Base-by-base conservation (phyloP, 92 coral and sea anemone species). In the Blastomussa wellsi region DNA sequence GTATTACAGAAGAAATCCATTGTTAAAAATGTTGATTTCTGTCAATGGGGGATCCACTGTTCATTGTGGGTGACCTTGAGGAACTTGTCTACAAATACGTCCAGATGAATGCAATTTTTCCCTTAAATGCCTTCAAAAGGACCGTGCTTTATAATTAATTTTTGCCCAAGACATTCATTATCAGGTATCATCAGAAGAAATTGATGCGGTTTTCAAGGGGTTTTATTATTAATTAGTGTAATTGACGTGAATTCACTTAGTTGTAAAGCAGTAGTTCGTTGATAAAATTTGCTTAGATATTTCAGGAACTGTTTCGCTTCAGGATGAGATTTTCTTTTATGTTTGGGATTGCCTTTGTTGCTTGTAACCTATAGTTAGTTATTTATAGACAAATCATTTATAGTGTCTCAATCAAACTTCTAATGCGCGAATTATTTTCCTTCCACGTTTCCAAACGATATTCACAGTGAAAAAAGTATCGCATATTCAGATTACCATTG, bases 81-180 rank as follows among this genome's bases (percentile, higher is more conserved):
- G 83, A 33, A 62, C 12, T 9, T 20, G 22, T 36, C 64, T 20
- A 15, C 48, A 5, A 33, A 24, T 26, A 55, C 62, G 15, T 57
- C 28, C 83, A 79, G 82, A 53, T 79, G 83, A 33, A 31, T 31
- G 37, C 26, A 1, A 49, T 32, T 8, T 13, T 28, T 32, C 26
- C 19, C 33, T 35, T 59, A 29, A 59, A 59, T 57, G 57, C 57
- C 59, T 20, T 36, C 47, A 57, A 57, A 77, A 77, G 28, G 47
- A 31, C 49, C 47, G 29, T 53, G 48, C 35, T 53, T 53, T 77
- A 33, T 77, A 35, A 55, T 77, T 35, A 36, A 53, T 77, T 55
- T 77, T 77, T 55, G 49, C 81, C 44, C 47, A 53, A 77, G 65
- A 39, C 51, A 52, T 52, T 52, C 41, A 68, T n/a, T 29, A 29